Conservation (phyloP, 2,113 vertebrate genomes). For the Oenanthe melanoleuca region DNA sequence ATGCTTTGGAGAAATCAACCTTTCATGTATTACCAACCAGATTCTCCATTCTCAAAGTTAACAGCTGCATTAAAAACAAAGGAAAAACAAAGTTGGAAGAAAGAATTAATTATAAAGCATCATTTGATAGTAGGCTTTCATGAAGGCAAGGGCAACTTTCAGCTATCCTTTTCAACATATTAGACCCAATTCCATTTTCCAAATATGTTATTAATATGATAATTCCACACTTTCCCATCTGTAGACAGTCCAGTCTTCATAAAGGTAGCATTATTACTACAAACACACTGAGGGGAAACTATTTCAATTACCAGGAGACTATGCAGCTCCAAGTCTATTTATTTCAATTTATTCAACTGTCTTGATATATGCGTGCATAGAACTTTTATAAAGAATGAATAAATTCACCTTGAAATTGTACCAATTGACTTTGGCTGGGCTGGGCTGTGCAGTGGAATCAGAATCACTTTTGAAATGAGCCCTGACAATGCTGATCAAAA, state of each 20-base stretch:
- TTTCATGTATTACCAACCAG: background rate
- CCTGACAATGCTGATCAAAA: constrained; percentile 84
- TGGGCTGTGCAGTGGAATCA: constrained; percentile 71
- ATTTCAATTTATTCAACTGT: constrained; percentile 86
- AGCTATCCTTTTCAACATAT: constrained; percentile 74
- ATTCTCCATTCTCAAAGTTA: background rate
- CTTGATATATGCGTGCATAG: constrained; percentile 77
- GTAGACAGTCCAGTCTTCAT: constrained; percentile 70
- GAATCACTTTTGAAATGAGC: constrained; percentile 77
- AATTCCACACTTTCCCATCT: constrained; percentile 79
- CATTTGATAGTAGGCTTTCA: background rate
- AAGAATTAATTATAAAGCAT: constrained; percentile 45
- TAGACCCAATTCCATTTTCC: constrained; percentile 75
- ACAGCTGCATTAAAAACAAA: background rate
- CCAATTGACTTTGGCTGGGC: constrained; percentile 81
- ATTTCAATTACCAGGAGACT: constrained; percentile 83
- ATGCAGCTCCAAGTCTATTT: constrained; percentile 84
- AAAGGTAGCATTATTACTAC: constrained; percentile 81
- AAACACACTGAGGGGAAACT: constrained; percentile 76
- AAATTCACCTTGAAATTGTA: constrained; percentile 87
- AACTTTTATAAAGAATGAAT: constrained; percentile 82
- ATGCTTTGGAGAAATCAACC: background rate
- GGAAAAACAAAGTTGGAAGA: background rate
- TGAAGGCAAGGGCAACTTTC: constrained; percentile 75
- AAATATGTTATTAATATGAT: constrained; percentile 85